Percentiles rank a stretch among this genome's conserved stretches.
Conservation (phyloP, 2,888 invertebrate genomes). For the Papilio demoleus region DNA sequence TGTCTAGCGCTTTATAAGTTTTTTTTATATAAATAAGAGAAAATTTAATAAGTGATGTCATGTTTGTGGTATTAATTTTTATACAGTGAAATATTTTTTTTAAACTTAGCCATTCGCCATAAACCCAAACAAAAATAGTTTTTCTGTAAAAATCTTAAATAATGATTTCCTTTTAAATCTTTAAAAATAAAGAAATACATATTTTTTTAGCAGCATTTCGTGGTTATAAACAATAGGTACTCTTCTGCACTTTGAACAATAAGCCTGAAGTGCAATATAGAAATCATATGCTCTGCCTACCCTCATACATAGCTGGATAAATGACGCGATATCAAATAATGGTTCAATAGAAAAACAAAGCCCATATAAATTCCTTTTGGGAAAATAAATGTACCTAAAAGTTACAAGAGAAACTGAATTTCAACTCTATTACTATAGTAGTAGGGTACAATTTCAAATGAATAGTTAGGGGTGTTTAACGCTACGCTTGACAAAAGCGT, state of each 20-base stretch:
- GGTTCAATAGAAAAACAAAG: constrained; percentile 20
- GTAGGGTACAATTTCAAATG: constrained; percentile 12
- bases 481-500: constrained; percentile 68
- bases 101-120: too few species aligned
- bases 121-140: too few species aligned
- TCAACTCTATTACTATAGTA: not conserved
- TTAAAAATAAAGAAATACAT: too few species aligned
- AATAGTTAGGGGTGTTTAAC: constrained; percentile 50
- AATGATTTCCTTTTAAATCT: too few species aligned
- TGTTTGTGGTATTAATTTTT: too few species aligned
- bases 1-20: too few species aligned
- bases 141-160: too few species aligned
- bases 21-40: too few species aligned
- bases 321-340: constrained; percentile 15
- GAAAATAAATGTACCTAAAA: constrained; percentile 46
- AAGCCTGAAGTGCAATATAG: constrained; percentile 10
- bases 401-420: constrained; percentile 3
- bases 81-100: too few species aligned
- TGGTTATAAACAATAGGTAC: constrained; percentile 4
- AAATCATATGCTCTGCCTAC: constrained; percentile 32
- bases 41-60: too few species aligned
- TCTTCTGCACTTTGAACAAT: constrained; percentile 19
- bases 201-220: not conserved
- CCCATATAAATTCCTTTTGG: constrained; percentile 32
- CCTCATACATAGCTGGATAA: constrained; percentile 29